Evolutionary conservation across 2,113 vertebrate genomes (phyloP).

Genomic region (Triplophysa siluroides): DNA sequence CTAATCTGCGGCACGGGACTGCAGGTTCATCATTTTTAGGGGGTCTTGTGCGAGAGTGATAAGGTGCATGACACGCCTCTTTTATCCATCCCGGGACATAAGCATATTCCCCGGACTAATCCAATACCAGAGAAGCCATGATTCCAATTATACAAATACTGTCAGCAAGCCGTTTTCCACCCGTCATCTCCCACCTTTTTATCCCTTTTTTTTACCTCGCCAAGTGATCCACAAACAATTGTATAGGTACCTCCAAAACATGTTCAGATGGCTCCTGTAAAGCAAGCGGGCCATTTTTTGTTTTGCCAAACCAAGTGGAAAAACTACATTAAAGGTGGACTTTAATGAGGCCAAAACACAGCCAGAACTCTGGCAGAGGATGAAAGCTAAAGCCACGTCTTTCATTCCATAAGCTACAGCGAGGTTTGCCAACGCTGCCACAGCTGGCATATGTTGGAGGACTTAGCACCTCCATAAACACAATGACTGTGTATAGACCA

Average conservation of each 20-base stretch:
- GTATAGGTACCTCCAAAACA: constrained; percentile 27
- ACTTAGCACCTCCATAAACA: neutral
- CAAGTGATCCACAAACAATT: constrained; percentile 40
- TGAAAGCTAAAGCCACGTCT: constrained; percentile 18
- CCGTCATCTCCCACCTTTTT: constrained; percentile 23
- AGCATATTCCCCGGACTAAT: constrained; percentile 61
- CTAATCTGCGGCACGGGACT: constrained; percentile 51
- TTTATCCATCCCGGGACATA: constrained; percentile 51
- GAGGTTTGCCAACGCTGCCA: neutral
- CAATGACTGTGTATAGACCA: neutral
- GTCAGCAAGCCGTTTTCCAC: constrained; percentile 16
- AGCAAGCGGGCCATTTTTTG: constrained; percentile 43
- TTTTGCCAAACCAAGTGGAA: constrained; percentile 47
- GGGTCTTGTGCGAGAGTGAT: constrained; percentile 65
- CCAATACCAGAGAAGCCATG: constrained; percentile 48
- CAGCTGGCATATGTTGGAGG: neutral
- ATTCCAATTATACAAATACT: constrained; percentile 53
- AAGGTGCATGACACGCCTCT: constrained; percentile 46
- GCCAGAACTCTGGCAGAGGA: constrained; percentile 14
- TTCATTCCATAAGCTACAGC: neutral
- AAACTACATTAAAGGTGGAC: constrained; percentile 38
- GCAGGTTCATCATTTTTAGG: constrained; percentile 45
- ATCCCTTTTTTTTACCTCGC: constrained; percentile 32
- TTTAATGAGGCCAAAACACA: constrained; percentile 32
- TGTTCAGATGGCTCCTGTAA: constrained; percentile 18